A percentile compares a stretch with the other conserved stretches of the same genome.
phyloP scores from a whole-genome alignment of 2,113 vertebrate genomes.

The Pandion haliaetus region DNA sequence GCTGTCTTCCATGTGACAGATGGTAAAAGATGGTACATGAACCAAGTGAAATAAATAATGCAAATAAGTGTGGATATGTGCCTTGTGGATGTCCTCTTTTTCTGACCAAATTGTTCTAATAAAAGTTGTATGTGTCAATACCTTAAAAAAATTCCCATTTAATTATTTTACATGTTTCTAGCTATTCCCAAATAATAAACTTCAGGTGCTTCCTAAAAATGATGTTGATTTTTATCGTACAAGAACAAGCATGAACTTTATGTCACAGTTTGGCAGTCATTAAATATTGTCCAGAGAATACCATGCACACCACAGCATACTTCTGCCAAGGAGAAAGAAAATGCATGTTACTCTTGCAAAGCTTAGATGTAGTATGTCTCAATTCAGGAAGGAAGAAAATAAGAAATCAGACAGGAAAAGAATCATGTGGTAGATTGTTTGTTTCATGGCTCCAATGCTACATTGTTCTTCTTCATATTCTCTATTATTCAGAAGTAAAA shows the following conservation, averaged over 20 bases:
- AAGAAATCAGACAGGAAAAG: conserved; percentile 20
- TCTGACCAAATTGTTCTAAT: background rate
- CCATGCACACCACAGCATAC: background rate
- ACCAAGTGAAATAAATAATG: conserved; percentile 34
- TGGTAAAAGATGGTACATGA: background rate
- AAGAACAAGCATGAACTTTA: background rate
- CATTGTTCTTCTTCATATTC: conserved; percentile 26
- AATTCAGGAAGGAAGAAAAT: background rate
- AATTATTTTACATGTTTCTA: background rate
- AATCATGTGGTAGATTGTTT: conserved; percentile 16
- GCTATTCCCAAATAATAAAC: background rate
- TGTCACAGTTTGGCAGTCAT: background rate
- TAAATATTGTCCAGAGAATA: background rate
- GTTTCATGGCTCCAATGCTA: conserved; percentile 15
- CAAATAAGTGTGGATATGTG: background rate
- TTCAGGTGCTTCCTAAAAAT: background rate
- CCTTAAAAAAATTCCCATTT: background rate
- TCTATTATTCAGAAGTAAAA: conserved; percentile 51
- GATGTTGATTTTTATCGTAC: background rate
- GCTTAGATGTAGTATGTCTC: background rate
- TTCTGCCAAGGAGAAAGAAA: background rate
- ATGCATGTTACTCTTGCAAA: background rate
- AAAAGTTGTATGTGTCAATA: background rate
- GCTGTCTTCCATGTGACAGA: conserved; percentile 27
- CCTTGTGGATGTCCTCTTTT: background rate